Percentiles rank a stretch among this genome's conserved stretches.
phyloP scores from a whole-genome alignment of 2,113 vertebrate genomes.

The Atrichornis clamosus region DNA sequence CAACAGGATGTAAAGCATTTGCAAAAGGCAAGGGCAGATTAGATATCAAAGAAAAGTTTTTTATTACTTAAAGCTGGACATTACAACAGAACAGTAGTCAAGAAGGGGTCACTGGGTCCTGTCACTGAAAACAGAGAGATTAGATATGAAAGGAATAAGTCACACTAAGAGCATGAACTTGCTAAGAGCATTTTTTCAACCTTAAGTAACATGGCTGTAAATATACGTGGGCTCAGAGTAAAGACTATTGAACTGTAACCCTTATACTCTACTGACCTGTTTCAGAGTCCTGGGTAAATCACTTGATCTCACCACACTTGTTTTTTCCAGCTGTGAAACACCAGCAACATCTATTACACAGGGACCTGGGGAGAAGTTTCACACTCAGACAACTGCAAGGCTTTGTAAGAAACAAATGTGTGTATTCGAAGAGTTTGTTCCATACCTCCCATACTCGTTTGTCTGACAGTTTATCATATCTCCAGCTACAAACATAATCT shows the following conservation, averaged over 20 bases:
- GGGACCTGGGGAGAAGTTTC: background rate
- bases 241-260: constrained; percentile 28
- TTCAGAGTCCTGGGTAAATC: constrained; percentile 23
- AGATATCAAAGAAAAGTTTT: constrained; percentile 18
- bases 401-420: rapidly evolving
- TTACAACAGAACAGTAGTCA: constrained; percentile 25
- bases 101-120: background rate
- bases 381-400: background rate
- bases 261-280: background rate
- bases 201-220: constrained; percentile 32
- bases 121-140: constrained; percentile 14
- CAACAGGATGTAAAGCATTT: constrained; percentile 23
- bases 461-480: background rate
- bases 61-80: constrained; percentile 22
- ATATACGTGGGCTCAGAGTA: background rate
- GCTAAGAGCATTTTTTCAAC: constrained; percentile 49
- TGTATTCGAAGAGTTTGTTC: background rate
- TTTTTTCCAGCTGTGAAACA: constrained; percentile 39
- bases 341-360: background rate
- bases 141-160: constrained; percentile 38
- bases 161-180: constrained; percentile 4
- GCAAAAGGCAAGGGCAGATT: background rate
- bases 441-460: background rate
- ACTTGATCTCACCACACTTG: constrained; percentile 6
- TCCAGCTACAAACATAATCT: background rate